Base-by-base conservation (phyloP, 2,888 invertebrate genomes). In the Heliconius sara region DNA sequence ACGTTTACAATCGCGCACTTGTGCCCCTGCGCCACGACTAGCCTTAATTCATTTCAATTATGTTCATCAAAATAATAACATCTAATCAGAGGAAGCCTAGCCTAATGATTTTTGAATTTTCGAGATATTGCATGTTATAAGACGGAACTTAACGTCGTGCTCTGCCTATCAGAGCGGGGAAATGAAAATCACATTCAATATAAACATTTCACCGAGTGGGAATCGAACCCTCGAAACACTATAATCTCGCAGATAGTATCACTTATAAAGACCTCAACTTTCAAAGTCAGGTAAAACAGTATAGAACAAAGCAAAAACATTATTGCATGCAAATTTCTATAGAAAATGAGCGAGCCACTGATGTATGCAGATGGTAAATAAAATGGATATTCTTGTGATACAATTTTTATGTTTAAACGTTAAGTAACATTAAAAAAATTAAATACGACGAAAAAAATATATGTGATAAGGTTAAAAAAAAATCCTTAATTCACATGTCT, bases 301-400 rank as follows among this genome's bases (percentile, higher is more conserved):
- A 78, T 74, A 77, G 77, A 79, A 83, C 84, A 84, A 84, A 81
- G 82, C 81, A 82, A 76, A 79, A 80, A 81, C 81, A 78, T 82
- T 81, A 82, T 83, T 82, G 84, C 84, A 84, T 84, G 83, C 85
- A 84, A 84, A 84, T 84, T 71, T 78, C 73, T 68, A 78, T 81
- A 81, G 83, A 83, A 82, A 80, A 80, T 79, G 74, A 81, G 77
- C 66, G 67, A 71, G 27, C 19, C 74, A 65, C 27, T 16, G 43
- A 43, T 65, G 43, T 34, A 57, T 30, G 25, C 13, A 27, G 16
- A 6, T 57, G 10, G 57, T 0, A 22, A 34, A n/a, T 34, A 43
- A 25, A 65, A 75, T 75, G 74, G 74, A 75, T 65, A 43, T 72
- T 72, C 52, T 72, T 30, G 22, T 9, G 27, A 25, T 43, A 27